Evolutionary conservation across 2,113 vertebrate genomes (phyloP), one percentile per base, ranked within the genome.

Genomic region (Hemibagrus wyckioides): DNA sequence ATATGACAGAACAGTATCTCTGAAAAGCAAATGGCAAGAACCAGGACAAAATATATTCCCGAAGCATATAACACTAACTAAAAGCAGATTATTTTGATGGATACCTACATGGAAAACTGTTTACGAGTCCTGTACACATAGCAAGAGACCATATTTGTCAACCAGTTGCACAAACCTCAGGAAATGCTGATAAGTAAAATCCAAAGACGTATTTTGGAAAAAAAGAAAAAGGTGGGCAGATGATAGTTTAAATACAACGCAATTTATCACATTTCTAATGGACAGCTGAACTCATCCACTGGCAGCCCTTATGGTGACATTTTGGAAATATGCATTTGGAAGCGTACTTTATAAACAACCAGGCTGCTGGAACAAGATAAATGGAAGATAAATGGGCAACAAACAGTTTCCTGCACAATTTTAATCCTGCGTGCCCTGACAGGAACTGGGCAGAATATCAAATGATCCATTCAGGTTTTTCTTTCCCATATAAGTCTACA

Each of bases 381-480:
- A 85, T 59, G 75, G 71, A 80, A 85, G 84, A 85, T 80, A 85
- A 85, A 85, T 80, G 56, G n/a, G 73, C 59, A 85, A 85, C 84
- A 85, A 85, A 85, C 84, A 85, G 57, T 85, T 85, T 85, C 84
- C 84, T 85, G 84, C 41, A 80, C 75, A 86, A 54, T 79, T 84
- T 86, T 86, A 80, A 86, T 54, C 76, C 39, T 69, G 57, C 80
- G 4, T 69, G 84, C 63, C 54, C 33, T 86, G 84, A 86, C 89
- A 83, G 76, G 83, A 54, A 73, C 39, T 87, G 75, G 82, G 87
- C 67, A 88, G 73, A 87, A 77, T 80, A 91, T 86, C 83, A 87
- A 80, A 90, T 86, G 79, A 91, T 88, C 67, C 82, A 63, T 89
- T 65, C 65, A 88, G 85, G 80, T 36, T 71, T 86, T 81, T 83